Conservation (phyloP, 1,140 invertebrate species). For the Venustaconcha ellipsiformis region DNA sequence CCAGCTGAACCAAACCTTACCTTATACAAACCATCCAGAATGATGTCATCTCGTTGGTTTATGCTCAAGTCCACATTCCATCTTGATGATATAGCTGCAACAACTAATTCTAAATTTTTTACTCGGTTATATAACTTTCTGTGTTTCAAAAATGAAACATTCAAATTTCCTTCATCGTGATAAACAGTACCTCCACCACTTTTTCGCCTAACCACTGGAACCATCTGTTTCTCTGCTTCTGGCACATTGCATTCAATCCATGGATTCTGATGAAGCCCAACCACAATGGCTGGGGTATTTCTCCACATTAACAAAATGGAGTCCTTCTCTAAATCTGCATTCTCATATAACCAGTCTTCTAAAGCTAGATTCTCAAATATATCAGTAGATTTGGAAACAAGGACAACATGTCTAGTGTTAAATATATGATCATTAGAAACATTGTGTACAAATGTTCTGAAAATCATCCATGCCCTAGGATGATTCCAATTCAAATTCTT, state of each 20-base stretch:
- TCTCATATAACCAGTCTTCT: constrained; percentile 94
- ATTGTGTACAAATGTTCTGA: no score
- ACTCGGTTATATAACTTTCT: constrained; percentile 83
- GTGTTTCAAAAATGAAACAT: constrained; percentile 89
- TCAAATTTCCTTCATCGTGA: constrained; percentile 94
- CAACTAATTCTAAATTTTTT: constrained; percentile 87
- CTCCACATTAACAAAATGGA: constrained; percentile 90
- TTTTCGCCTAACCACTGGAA: constrained; percentile 86
- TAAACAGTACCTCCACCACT: constrained; percentile 87
- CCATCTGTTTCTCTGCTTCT: constrained; percentile 71
- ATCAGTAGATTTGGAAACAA: constrained; percentile 86
- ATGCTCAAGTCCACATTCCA: constrained; percentile 82
- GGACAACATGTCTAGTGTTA: constrained; percentile 26
- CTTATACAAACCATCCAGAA: constrained; percentile 84
- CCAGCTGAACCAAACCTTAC: constrained; percentile 69
- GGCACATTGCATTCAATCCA: constrained; percentile 90
- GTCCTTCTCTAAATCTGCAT: constrained; percentile 81
- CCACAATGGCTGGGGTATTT: constrained; percentile 93
- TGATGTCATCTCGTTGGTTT: constrained; percentile 84
- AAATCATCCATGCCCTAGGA: no score
- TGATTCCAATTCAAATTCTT: no score
- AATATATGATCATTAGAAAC: background rate
- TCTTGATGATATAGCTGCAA: constrained; percentile 81
- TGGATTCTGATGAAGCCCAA: constrained; percentile 97
- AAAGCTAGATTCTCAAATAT: constrained; percentile 92